Evolutionary conservation across 2,113 vertebrate species (phyloP).

Genomic region (Trichechus manatus): DNA sequence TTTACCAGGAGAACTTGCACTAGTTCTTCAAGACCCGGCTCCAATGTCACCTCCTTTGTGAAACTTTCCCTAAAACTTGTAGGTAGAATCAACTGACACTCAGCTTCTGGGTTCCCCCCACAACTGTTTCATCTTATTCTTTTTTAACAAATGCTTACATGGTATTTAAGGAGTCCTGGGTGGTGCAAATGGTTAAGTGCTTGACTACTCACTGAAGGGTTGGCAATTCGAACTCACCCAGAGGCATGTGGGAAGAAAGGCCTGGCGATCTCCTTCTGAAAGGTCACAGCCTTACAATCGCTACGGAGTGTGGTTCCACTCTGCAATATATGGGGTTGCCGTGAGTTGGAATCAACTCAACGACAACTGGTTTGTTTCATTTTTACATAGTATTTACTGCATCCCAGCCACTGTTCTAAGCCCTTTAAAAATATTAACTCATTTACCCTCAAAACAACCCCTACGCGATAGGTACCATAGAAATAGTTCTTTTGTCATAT

Average conservation of each 20-base stretch:
- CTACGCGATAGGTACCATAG: neutral
- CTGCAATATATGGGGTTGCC: too few species aligned
- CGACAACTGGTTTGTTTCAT: neutral
- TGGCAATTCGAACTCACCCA: too few species aligned
- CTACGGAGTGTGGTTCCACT: too few species aligned
- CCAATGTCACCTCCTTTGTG: neutral
- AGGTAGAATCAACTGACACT: neutral
- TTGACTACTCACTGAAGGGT: too few species aligned
- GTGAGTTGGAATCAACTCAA: too few species aligned
- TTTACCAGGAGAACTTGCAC: neutral
- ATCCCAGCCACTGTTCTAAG: neutral
- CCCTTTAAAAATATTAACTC: constrained; percentile 31
- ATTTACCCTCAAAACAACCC: neutral
- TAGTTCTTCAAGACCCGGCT: neutral
- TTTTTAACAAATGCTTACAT: neutral
- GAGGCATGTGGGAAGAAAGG: too few species aligned
- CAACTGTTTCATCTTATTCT: neutral
- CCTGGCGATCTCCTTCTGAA: too few species aligned
- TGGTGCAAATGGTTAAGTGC: too few species aligned
- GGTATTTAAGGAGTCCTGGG: neutral
- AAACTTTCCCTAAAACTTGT: neutral
- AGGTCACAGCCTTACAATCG: too few species aligned
- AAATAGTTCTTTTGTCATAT: neutral
- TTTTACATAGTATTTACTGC: too few species aligned
- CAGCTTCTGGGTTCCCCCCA: neutral